Evolutionary conservation across 2,113 vertebrate species (phyloP).

Genomic region (Pangasianodon gigas): DNA sequence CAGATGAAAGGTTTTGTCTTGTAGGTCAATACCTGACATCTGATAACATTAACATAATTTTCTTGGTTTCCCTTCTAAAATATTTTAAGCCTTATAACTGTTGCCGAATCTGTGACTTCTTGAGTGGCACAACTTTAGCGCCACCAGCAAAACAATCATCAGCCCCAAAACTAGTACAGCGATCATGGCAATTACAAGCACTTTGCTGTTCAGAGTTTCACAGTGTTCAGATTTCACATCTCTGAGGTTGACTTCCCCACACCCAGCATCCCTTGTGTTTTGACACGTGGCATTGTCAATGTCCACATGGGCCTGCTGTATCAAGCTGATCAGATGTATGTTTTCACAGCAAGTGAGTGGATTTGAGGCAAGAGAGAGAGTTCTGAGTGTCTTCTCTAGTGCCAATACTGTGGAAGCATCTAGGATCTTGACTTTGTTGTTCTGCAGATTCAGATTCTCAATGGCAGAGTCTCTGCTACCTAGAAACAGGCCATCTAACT

Average conservation of each 20-base stretch:
- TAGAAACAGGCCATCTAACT: conserved; percentile 75
- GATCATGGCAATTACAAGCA: conserved; percentile 70
- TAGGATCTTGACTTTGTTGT: conserved; percentile 85
- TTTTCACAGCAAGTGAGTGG: conserved; percentile 90
- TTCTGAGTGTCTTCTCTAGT: conserved; percentile 82
- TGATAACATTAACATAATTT: background rate
- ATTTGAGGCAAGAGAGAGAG: conserved; percentile 86
- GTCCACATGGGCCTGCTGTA: conserved; percentile 78
- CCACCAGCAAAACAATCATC: conserved; percentile 60
- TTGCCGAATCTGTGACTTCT: conserved; percentile 58
- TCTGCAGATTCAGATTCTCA: conserved; percentile 86
- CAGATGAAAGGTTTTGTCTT: background rate
- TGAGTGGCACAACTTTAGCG: conserved; percentile 59
- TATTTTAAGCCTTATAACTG: conserved; percentile 65
- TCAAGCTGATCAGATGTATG: conserved; percentile 77
- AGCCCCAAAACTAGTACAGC: conserved; percentile 66
- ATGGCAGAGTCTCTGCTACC: conserved; percentile 79
- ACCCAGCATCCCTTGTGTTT: conserved; percentile 67
- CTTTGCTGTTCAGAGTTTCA: conserved; percentile 68
- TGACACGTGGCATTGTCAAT: conserved; percentile 78
- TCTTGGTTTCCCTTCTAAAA: background rate
- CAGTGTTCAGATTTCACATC: conserved; percentile 81
- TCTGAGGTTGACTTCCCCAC: conserved; percentile 73
- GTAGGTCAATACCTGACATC: background rate
- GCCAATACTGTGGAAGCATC: conserved; percentile 76